A percentile compares a stretch with the other conserved stretches of the same genome.
phyloP scores from a whole-genome alignment of 2,888 invertebrate species.

The Chrysolina oricalcia region DNA sequence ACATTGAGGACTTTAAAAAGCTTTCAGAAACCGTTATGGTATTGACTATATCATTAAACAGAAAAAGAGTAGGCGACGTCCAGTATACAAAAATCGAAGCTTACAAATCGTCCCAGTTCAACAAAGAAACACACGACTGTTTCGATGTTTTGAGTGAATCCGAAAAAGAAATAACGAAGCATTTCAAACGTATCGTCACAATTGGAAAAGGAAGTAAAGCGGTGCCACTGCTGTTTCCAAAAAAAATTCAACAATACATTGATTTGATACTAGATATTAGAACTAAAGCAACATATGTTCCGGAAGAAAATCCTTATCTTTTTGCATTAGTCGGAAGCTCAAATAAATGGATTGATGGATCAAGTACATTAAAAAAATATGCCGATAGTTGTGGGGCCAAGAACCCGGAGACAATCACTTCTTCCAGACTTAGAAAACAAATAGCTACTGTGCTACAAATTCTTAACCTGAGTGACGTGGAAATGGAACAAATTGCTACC shows the following conservation, averaged over 20 bases:
- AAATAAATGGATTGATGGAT: constrained; percentile 54
- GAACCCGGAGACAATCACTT: constrained; percentile 51
- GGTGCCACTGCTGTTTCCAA: constrained; percentile 34
- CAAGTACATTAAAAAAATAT: constrained; percentile 50
- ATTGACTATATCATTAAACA: too few relatives aligned
- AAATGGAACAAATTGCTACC: too few relatives aligned
- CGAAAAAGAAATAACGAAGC: constrained; percentile 51
- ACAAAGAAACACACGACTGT: background rate
- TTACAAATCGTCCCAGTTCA: background rate
- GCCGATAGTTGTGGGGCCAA: constrained; percentile 49
- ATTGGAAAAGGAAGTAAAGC: constrained; percentile 51
- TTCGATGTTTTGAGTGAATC: constrained; percentile 33
- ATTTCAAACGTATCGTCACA: constrained; percentile 48
- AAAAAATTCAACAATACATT: constrained; percentile 29
- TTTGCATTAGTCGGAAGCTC: constrained; percentile 52
- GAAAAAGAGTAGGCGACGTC: background rate
- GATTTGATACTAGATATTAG: constrained; percentile 35
- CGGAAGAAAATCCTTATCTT: constrained; percentile 52
- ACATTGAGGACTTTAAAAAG: too few relatives aligned
- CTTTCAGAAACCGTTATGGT: too few relatives aligned
- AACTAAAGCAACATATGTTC: constrained; percentile 44
- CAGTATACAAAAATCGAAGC: background rate
- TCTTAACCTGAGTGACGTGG: too few relatives aligned
- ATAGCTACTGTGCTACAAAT: too few relatives aligned
- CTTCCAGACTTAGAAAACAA: too few relatives aligned